Evolutionary conservation across 2,888 invertebrate species (phyloP).

Genomic region (Acleris holmiana): DNA sequence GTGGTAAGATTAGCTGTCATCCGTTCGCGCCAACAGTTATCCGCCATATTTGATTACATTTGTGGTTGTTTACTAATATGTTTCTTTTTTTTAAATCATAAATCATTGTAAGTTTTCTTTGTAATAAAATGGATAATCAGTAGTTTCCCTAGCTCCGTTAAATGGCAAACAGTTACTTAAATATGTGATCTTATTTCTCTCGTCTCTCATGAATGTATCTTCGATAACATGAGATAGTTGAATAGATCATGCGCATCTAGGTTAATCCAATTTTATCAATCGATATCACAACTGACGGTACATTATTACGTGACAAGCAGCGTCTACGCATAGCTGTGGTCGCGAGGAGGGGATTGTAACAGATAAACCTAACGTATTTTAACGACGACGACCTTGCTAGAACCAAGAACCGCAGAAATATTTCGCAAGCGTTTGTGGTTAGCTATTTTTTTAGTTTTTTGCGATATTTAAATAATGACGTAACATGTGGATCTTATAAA

Average conservation of each 20-base stretch:
- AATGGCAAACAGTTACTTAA: no score
- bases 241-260: slow-evolving; percentile 18
- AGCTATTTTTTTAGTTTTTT: neutral
- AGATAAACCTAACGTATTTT: slow-evolving; percentile 12
- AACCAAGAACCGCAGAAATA: slow-evolving; percentile 12
- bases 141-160: no score
- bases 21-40: slow-evolving; percentile 24
- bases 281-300: neutral
- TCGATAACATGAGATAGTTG: slow-evolving; percentile 16
- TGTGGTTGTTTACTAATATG: neutral
- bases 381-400: slow-evolving; percentile 13
- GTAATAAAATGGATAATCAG: no score
- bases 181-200: neutral
- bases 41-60: slow-evolving; percentile 13
- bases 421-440: slow-evolving; percentile 17
- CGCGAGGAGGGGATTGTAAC: neutral
- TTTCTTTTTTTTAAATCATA: no score
- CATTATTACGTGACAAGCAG: slow-evolving; percentile 17
- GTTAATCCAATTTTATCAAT: slow-evolving; percentile 13
- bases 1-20: slow-evolving; percentile 1
- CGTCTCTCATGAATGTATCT: slow-evolving; percentile 1
- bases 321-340: slow-evolving; percentile 5
- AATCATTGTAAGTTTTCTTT: no score
- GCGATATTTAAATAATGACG: slow-evolving; percentile 1
- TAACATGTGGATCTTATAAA: neutral